phyloP scores from a whole-genome alignment of 2,113 vertebrate genomes.

The Ochotona princeps region DNA sequence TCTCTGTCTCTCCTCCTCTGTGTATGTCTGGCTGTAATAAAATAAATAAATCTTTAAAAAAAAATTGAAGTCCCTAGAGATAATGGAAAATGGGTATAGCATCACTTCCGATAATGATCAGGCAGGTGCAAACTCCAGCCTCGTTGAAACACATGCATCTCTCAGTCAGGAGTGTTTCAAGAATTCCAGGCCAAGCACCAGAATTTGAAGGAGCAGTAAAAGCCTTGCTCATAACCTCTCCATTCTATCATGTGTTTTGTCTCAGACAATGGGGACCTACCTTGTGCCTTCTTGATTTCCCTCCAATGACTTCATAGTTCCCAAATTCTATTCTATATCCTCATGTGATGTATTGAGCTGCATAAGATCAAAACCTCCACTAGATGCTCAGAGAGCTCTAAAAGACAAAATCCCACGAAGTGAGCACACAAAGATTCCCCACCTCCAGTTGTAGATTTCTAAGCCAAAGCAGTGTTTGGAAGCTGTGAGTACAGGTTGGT shows the following conservation, averaged over 20 bases:
- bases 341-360: not conserved
- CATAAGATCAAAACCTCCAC: not conserved
- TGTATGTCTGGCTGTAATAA: no score
- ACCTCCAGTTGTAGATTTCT: not conserved
- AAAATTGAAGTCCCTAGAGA: not conserved
- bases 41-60: no score
- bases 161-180: not conserved
- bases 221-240: not conserved
- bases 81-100: no score
- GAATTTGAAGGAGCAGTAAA: no score
- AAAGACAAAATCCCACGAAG: not conserved
- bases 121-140: not conserved
- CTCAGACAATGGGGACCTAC: no score
- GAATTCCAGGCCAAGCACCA: not conserved
- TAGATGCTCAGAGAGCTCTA: not conserved
- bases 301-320: no score
- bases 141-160: not conserved
- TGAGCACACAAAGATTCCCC: not conserved
- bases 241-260: no score
- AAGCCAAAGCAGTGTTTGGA: not conserved
- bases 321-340: not conserved
- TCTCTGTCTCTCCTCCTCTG: no score
- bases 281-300: no score
- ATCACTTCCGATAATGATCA: not conserved
- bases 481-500: not conserved